Conservation (phyloP, 2,888 invertebrate species). For the Cosmopolites sordidus region DNA sequence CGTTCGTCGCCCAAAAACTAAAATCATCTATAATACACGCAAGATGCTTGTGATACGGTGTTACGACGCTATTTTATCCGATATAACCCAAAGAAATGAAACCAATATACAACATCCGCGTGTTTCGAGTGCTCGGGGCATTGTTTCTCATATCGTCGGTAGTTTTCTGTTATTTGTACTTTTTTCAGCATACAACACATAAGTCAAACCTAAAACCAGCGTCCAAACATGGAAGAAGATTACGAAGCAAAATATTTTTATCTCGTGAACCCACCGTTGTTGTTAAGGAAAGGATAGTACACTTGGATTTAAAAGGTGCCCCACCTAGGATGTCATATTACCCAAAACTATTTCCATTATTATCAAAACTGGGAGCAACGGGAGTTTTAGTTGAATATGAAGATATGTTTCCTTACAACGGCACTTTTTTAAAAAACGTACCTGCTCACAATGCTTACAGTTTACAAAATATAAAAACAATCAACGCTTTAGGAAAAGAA, state of each 20-base stretch:
- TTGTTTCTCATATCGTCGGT: conserved; percentile 1
- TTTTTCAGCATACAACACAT: conserved; percentile 1
- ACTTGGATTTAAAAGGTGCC: conserved; percentile 81
- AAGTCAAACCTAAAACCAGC: neutral
- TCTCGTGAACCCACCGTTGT: conserved; percentile 3
- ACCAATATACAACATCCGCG: conserved; percentile 7
- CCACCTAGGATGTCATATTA: conserved; percentile 67
- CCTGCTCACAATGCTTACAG: conserved; percentile 59
- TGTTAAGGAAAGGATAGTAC: conserved; percentile 61
- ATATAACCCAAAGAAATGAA: conserved; percentile 3
- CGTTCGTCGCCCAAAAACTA: too few species aligned
- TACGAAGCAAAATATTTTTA: neutral
- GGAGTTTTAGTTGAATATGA: conserved; percentile 81
- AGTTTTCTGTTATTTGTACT: conserved; percentile 5
- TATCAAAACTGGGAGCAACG: conserved; percentile 65
- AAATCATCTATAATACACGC: too few species aligned
- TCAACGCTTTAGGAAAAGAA: conserved; percentile 49
- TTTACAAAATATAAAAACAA: conserved; percentile 24
- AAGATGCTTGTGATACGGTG: too few species aligned
- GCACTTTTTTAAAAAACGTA: conserved; percentile 55
- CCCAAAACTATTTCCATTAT: conserved; percentile 56
- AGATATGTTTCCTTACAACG: conserved; percentile 80
- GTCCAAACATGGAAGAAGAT: neutral
- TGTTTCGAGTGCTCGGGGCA: conserved; percentile 1
- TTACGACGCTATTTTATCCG: too few species aligned